These are phyloP conservation scores for Otolemur garnettii DNA, from an alignment of 2,113 vertebrate species.

Conservation along the genomic window DNA sequence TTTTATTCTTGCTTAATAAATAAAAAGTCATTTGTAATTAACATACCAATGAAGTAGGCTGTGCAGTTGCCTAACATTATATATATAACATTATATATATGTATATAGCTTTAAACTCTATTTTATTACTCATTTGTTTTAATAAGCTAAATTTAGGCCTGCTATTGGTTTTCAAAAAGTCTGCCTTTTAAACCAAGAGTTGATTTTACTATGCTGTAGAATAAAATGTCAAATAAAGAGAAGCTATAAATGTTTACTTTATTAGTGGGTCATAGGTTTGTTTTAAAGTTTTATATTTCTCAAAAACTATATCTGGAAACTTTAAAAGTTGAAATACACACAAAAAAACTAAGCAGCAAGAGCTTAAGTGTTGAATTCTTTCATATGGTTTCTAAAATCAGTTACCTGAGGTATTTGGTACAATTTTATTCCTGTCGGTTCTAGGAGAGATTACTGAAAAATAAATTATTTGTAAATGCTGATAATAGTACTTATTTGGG, in stretches of 20 bases:
- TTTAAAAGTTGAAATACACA: not conserved
- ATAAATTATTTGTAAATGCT: conserved; percentile 14
- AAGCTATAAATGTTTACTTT: not conserved
- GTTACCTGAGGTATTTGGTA: not conserved
- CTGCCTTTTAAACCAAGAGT: not conserved
- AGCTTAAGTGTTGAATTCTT: not conserved
- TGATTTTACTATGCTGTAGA: not conserved
- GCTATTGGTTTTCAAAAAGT: not conserved
- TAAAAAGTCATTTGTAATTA: conserved; percentile 57
- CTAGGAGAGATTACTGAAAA: not conserved
- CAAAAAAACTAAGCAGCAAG: not conserved
- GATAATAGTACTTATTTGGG: not conserved
- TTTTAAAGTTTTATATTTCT: not conserved
- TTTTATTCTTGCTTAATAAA: conserved; percentile 32
- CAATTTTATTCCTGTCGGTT: not conserved
- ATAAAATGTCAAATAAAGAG: conserved; percentile 8
- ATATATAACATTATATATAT: not conserved
- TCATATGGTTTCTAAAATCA: conserved; percentile 1
- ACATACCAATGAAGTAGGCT: not conserved
- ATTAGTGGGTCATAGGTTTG: not conserved
- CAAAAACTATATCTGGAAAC: not conserved
- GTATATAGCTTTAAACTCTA: not conserved
- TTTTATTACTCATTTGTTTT: conserved; percentile 43
- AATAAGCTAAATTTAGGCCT: conserved; percentile 10
- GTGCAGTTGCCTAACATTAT: not conserved